Conservation (phyloP, 2,797 vertebrate genomes). For the Sus cebifrons region DNA sequence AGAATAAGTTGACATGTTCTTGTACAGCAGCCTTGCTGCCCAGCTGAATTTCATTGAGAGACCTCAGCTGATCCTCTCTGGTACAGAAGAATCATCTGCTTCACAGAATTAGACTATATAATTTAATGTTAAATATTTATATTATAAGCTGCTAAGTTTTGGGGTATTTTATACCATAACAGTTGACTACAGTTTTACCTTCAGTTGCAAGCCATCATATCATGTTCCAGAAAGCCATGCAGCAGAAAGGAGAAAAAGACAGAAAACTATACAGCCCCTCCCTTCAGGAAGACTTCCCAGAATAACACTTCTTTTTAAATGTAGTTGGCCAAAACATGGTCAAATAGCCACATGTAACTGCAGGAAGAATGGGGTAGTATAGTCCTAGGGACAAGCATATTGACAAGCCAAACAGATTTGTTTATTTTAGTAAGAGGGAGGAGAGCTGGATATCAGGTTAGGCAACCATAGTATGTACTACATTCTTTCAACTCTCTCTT, state of each 20-base stretch:
- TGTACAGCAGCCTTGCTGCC: not conserved
- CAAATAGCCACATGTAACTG: not conserved
- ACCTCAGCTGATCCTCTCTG: not conserved
- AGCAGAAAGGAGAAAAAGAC: not conserved
- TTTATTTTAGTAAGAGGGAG: not conserved
- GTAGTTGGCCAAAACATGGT: not conserved
- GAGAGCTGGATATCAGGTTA: not conserved
- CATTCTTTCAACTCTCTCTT: not conserved
- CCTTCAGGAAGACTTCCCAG: not conserved
- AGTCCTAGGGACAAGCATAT: not conserved
- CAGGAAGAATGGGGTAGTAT: not conserved
- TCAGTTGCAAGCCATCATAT: not conserved
- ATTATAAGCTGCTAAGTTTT: not conserved
- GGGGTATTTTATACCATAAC: not conserved
- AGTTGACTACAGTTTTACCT: not conserved
- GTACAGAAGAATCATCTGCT: not conserved
- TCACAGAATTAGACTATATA: not conserved
- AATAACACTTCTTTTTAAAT: not conserved
- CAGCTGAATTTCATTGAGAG: not conserved
- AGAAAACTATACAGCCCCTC: not conserved
- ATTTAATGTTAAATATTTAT: not conserved
- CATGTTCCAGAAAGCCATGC: not conserved
- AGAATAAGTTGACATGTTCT: not conserved
- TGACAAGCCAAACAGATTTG: not conserved
- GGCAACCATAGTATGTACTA: no score